Conservation (phyloP, 2,113 vertebrate genomes). For the Gopherus evgoodei region DNA sequence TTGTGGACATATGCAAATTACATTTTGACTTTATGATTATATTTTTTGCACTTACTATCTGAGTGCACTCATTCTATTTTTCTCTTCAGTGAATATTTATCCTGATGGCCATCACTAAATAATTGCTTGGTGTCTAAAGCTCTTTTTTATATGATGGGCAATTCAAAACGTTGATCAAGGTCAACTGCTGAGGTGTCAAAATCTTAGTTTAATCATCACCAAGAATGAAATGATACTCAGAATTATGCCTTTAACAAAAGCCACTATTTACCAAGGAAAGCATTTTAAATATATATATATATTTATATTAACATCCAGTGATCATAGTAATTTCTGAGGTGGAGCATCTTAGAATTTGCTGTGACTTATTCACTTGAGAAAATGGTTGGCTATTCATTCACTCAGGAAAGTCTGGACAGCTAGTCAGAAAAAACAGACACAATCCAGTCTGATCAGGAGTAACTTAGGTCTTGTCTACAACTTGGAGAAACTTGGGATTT, state of each 20-base stretch:
- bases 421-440: constrained; percentile 45
- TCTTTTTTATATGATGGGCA: constrained; percentile 57
- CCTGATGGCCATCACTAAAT: constrained; percentile 74
- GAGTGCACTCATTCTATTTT: constrained; percentile 61
- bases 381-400: constrained; percentile 46
- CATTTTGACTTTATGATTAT: constrained; percentile 77
- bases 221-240: constrained; percentile 65
- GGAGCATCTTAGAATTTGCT: constrained; percentile 68
- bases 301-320: constrained; percentile 42
- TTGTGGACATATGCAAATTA: constrained; percentile 82
- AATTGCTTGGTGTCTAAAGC: constrained; percentile 79
- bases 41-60: constrained; percentile 59
- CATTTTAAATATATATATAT: constrained; percentile 19
- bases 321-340: constrained; percentile 76
- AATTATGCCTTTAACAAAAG: constrained; percentile 73
- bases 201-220: constrained; percentile 71
- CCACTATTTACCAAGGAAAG: constrained; percentile 61
- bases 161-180: constrained; percentile 77
- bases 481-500: constrained; percentile 12
- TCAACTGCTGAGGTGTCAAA: constrained; percentile 74
- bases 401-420: constrained; percentile 48
- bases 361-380: constrained; percentile 70
- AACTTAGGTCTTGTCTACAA: constrained; percentile 7
- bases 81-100: constrained; percentile 53
- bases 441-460: constrained; percentile 27